Evolutionary conservation across 37 sponge, comb jelly and placozoan species (phyloP), one percentile per base, ranked within the genome.

Genomic region (Mnemiopsis leidyi): DNA sequence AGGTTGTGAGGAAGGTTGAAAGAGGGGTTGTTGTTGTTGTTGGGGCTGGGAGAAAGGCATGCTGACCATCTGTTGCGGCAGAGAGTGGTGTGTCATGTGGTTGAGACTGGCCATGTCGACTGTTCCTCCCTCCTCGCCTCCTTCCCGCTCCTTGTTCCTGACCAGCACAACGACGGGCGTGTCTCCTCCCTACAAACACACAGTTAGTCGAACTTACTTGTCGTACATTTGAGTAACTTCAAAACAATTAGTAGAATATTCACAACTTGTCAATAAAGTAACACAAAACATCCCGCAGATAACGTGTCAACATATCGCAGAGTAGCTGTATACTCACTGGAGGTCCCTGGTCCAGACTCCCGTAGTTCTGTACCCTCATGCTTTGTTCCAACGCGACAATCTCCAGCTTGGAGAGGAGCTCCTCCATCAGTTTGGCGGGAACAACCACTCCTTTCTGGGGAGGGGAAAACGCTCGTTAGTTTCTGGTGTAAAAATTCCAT

Each of bases 341-440:
- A 16, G 82, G 82, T 79, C 82, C 82, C 13, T 35, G 37, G 21
- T 79, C 82, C 21, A 79, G 36, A 33, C 30, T 29, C 3, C 82
- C 82, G 37, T 32, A 79, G 82, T 79, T 79, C 38, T 79, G 82
- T 35, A 79, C 29, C 36, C 82, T 23, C 35, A 79, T 32, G 37
- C 23, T 34, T 32, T 79, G 82, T 32, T 79, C 82, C 82, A 79
- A 29, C 3, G 35, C 2, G 3, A 79, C 21, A 36, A 79, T 29
- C 37, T 79, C 38, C 35, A 79, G 36, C 29, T 23, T 30, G 3
- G 82, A 36, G 16, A 79, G 37, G 36, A 79, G 82, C 36, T 79
- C 82, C 82, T 79, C 82, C 82, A 79, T 79, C 82, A 79, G 37
- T 36, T 79, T 79, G 21, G 35, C 82, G 36, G 82, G 82, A 36